Conservation (phyloP, 2,797 vertebrate species). For the Moxostoma hubbsi region DNA sequence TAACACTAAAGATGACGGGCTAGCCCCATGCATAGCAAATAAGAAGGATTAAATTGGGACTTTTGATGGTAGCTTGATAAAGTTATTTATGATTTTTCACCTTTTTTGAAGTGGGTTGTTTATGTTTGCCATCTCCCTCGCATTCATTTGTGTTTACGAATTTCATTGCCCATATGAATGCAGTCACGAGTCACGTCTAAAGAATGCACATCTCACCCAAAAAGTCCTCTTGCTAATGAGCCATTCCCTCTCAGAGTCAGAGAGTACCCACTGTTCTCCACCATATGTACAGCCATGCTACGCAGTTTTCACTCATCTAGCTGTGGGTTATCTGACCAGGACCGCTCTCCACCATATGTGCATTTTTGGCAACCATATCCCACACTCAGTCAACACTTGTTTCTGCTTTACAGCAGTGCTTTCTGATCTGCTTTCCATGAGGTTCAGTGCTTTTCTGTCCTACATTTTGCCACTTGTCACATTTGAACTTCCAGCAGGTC, state of each 20-base stretch:
- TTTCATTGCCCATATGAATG: conserved; percentile 16
- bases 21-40: too few relatives aligned
- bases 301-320: conserved; percentile 58
- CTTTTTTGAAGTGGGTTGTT: background rate
- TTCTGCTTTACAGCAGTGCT: conserved; percentile 38
- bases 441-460: conserved; percentile 9
- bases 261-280: conserved; percentile 62
- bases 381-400: conserved; percentile 25
- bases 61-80: background rate
- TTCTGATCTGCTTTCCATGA: conserved; percentile 21
- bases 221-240: conserved; percentile 40
- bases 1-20: too few relatives aligned
- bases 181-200: conserved; percentile 27
- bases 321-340: conserved; percentile 53
- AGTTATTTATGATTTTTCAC: conserved; percentile 1
- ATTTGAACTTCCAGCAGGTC: background rate
- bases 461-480: conserved; percentile 16
- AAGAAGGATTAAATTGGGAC: too few relatives aligned
- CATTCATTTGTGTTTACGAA: conserved; percentile 41
- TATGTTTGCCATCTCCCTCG: conserved; percentile 4
- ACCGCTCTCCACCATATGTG: conserved; percentile 52
- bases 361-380: conserved; percentile 42
- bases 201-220: conserved; percentile 39
- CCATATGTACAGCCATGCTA: conserved; percentile 50
- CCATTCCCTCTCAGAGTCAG: conserved; percentile 29